Conservation (phyloP, 35 echinoderm and acorn worm species). For the Ophioderma brevispina region DNA sequence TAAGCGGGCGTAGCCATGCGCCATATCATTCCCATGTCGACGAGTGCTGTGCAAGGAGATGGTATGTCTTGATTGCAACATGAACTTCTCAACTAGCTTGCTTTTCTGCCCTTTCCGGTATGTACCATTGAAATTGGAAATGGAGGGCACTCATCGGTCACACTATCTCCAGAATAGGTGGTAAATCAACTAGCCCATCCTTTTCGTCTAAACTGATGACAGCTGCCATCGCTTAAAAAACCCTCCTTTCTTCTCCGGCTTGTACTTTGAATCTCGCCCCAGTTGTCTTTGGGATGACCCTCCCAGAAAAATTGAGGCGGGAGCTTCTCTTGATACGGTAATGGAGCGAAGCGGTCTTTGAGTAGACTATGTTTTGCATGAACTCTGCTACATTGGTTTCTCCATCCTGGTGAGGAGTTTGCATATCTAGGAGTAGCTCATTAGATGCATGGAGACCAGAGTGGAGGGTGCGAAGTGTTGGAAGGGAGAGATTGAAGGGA, state of each 20-base stretch:
- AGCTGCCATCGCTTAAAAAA: constrained; percentile 11
- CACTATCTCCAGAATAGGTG: neutral
- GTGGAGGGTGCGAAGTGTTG: too few relatives aligned
- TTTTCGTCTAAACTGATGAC: neutral
- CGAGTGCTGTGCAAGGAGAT: neutral
- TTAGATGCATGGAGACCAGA: too few relatives aligned
- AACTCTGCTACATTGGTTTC: too few relatives aligned
- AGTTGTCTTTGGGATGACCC: neutral
- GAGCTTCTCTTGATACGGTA: too few relatives aligned
- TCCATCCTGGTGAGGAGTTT: too few relatives aligned
- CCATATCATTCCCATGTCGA: constrained; percentile 28
- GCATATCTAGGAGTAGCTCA: too few relatives aligned
- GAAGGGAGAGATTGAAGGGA: neutral
- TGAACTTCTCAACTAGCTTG: constrained; percentile 25
- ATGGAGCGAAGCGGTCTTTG: too few relatives aligned
- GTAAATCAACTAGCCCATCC: neutral
- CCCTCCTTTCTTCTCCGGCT: constrained; percentile 30
- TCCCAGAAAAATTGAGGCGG: too few relatives aligned
- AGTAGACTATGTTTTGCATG: too few relatives aligned
- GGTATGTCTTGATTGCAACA: constrained; percentile 30
- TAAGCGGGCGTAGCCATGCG: constrained; percentile 44
- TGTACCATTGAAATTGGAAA: neutral
- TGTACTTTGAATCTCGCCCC: neutral
- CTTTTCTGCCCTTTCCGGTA: constrained; percentile 30
- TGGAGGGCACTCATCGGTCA: constrained; percentile 37